Conservation (phyloP, 2,888 invertebrate genomes). For the Incurvaria masculella region DNA sequence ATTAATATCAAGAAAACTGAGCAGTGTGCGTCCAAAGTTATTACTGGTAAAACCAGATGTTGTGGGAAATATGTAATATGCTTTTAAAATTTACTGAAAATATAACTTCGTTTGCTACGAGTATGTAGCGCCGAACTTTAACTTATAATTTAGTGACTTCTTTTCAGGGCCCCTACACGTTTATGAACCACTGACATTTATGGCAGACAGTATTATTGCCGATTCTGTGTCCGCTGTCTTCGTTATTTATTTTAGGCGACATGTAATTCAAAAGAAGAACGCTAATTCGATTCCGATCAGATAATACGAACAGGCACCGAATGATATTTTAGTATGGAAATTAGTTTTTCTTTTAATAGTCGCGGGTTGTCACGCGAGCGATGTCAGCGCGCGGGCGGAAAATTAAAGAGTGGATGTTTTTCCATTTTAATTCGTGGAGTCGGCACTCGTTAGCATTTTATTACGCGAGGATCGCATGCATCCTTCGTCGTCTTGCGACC, state of each 20-base stretch:
- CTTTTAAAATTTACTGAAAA: too few relatives aligned
- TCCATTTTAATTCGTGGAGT: slow-evolving; percentile 24
- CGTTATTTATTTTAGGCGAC: neutral
- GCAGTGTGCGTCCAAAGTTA: too few relatives aligned
- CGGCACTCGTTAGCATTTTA: slow-evolving; percentile 32
- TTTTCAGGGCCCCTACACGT: too few relatives aligned
- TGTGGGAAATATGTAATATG: too few relatives aligned
- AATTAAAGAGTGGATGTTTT: slow-evolving; percentile 35
- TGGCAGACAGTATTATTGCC: too few relatives aligned
- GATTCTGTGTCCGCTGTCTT: too few relatives aligned
- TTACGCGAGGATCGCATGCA: slow-evolving; percentile 11
- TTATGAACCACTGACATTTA: too few relatives aligned
- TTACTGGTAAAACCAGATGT: too few relatives aligned
- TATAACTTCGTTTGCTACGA: too few relatives aligned
- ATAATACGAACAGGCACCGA: slow-evolving; percentile 29
- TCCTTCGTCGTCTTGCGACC: neutral
- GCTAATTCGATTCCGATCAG: slow-evolving; percentile 50
- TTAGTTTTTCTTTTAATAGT: slow-evolving; percentile 52
- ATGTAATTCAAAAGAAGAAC: slow-evolving; percentile 46
- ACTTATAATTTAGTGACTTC: too few relatives aligned
- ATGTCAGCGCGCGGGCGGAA: slow-evolving; percentile 17
- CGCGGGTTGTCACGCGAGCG: slow-evolving; percentile 39
- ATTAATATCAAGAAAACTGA: too few relatives aligned
- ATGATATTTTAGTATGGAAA: slow-evolving; percentile 50
- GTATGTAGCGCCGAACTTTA: too few relatives aligned